Evolutionary conservation across 2,797 vertebrate genomes (phyloP), one percentile per base, ranked within the genome.

Genomic region (Pithecia hirsuta): DNA sequence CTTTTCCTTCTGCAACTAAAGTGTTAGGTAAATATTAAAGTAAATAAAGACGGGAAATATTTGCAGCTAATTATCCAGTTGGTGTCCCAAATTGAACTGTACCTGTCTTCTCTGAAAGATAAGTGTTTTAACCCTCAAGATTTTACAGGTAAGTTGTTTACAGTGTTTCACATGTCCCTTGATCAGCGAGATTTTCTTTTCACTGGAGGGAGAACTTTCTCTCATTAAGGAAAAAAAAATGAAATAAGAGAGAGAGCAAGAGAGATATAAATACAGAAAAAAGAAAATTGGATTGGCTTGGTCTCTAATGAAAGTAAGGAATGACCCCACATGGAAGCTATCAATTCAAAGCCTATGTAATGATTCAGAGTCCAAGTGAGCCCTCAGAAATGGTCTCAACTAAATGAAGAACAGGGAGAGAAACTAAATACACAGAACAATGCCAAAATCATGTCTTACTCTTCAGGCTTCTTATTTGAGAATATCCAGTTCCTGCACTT

Each of bases 401-500:
- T 46, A 80, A 67, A 46, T 48, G 28, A 36, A 89, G 92, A 95
- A 22, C 1, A 28, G 41, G 78, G 84, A 72, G 13, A 82, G 48
- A 94, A 93, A 52, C 12, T 79, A 57, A 83, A 91, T 64, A 44
- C 50, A 57, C 0, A 81, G 17, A 84, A 20, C 39, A 50, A 89
- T 48, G 95, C 96, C 95, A 98, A 95, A 82, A 81, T 24, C 92
- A 67, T 7, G 74, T 92, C 98, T 94, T 24, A 61, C 22, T 91
- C 61, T 92, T 57, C 82, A 89, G 84, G 84, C 82, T 93, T 52
- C 39, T 1, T 33, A 39, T 61, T 55, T 96, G 95, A 97, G 76
- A 96, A 72, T 92, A 85, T 97, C 88, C 93, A 97, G 97, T 93
- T 87, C 55, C 61, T 48, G 30, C 57, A 80, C 85, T 97, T 91